Evolutionary conservation across 2,797 vertebrate species (phyloP).

Genomic region (Microtus obscurus): DNA sequence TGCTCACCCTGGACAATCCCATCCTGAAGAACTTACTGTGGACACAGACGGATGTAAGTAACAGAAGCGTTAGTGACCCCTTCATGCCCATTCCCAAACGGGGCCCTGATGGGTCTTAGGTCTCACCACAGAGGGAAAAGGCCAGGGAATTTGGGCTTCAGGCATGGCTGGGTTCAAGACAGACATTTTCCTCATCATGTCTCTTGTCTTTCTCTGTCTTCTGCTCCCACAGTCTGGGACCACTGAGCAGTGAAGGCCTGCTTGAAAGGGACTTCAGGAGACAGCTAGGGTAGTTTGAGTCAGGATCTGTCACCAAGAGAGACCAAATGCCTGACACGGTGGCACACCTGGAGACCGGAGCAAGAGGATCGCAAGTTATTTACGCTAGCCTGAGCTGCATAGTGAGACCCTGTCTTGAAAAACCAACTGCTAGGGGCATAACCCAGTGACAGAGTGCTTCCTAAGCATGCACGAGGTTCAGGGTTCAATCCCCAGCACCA

Average conservation of each 20-base stretch:
- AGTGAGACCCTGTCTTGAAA: background rate
- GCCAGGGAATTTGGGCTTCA: background rate
- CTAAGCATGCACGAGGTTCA: background rate
- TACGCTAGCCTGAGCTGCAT: background rate
- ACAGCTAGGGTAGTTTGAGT: background rate
- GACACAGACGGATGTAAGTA: background rate
- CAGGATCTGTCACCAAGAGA: background rate
- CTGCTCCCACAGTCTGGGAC: accelerated
- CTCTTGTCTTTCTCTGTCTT: background rate
- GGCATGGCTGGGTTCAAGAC: constrained; percentile 1
- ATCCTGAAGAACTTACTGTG: background rate
- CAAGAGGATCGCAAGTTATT: background rate
- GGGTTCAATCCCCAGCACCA: background rate
- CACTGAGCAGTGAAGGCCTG: background rate
- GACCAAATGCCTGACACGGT: background rate
- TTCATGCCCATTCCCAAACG: background rate
- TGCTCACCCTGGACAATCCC: background rate
- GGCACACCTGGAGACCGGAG: too few relatives aligned
- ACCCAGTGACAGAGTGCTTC: background rate
- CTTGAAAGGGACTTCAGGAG: background rate
- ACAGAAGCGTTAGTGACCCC: background rate
- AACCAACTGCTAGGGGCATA: background rate
- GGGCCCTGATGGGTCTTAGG: background rate
- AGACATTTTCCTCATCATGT: background rate
- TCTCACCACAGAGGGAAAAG: background rate